These are phyloP conservation scores for Cryptocephalus moraei DNA, from an alignment of 2,888 invertebrate genomes.

Conservation along the genomic window DNA sequence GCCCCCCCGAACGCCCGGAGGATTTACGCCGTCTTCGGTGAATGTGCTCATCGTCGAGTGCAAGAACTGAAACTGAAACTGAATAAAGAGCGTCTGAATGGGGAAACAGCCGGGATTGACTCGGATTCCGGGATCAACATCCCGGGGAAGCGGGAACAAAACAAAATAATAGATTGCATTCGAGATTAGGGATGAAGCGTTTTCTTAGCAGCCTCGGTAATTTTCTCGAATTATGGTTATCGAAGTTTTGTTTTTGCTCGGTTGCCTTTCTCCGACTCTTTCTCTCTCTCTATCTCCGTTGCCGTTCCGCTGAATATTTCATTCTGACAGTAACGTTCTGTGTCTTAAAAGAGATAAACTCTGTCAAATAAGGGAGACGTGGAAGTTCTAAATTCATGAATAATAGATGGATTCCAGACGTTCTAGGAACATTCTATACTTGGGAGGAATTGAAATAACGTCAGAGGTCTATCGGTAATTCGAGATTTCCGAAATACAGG, in stretches of 20 bases:
- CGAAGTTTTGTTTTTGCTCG: too few relatives aligned
- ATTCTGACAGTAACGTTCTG: too few relatives aligned
- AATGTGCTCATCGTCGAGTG: conserved; percentile 10
- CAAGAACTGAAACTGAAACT: conserved; percentile 10
- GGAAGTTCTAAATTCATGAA: too few relatives aligned
- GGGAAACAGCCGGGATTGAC: conserved; percentile 19
- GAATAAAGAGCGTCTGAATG: conserved; percentile 14
- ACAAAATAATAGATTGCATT: conserved; percentile 32
- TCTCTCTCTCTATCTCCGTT: not conserved
- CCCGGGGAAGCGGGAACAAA: conserved; percentile 19
- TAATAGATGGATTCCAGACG: not conserved
- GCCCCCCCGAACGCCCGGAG: not conserved
- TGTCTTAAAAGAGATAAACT: too few relatives aligned
- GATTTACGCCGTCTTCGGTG: not conserved
- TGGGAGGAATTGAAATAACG: too few relatives aligned
- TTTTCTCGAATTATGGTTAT: too few relatives aligned
- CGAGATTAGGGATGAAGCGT: conserved; percentile 30
- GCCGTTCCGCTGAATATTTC: not conserved
- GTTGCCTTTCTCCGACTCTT: not conserved
- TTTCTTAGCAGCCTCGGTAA: conserved; percentile 24
- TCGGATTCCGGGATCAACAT: conserved; percentile 18
- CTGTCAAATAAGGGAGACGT: too few relatives aligned
- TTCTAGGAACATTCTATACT: too few relatives aligned
- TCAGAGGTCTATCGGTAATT: too few relatives aligned
- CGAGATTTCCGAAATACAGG: too few relatives aligned